Conservation (phyloP, 2,113 vertebrate genomes). For the Tichodroma muraria region DNA sequence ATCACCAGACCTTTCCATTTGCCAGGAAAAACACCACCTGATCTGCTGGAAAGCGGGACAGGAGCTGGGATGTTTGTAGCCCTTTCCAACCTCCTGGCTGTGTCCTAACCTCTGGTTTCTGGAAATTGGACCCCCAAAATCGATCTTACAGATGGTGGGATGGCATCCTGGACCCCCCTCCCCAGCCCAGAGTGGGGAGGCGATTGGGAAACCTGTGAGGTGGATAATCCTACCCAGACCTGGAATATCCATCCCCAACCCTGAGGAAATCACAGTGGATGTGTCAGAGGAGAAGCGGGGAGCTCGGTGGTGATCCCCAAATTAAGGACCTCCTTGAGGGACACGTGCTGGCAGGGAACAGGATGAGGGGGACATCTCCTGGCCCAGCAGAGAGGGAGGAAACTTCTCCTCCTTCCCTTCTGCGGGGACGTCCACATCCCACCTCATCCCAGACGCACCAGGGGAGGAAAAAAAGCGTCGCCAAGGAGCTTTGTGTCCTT, state of each 20-base stretch:
- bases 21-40: constrained; percentile 10
- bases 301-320: background rate
- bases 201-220: rapidly evolving
- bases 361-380: background rate
- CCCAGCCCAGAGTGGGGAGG: background rate
- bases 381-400: background rate
- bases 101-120: background rate
- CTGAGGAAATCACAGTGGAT: rapidly evolving
- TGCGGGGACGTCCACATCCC: background rate
- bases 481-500: background rate
- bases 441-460: background rate
- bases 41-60: background rate
- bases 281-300: background rate
- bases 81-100: background rate
- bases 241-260: rapidly evolving
- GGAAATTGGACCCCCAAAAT: background rate
- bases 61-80: background rate
- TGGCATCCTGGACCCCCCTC: no score
- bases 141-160: background rate
- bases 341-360: background rate
- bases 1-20: background rate
- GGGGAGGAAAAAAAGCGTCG: background rate
- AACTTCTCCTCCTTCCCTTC: background rate
- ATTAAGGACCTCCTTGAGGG: background rate
- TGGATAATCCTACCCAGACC: background rate